Evolutionary conservation across 2,888 invertebrate genomes (phyloP).

Genomic region (Patella ulyssiponensis): DNA sequence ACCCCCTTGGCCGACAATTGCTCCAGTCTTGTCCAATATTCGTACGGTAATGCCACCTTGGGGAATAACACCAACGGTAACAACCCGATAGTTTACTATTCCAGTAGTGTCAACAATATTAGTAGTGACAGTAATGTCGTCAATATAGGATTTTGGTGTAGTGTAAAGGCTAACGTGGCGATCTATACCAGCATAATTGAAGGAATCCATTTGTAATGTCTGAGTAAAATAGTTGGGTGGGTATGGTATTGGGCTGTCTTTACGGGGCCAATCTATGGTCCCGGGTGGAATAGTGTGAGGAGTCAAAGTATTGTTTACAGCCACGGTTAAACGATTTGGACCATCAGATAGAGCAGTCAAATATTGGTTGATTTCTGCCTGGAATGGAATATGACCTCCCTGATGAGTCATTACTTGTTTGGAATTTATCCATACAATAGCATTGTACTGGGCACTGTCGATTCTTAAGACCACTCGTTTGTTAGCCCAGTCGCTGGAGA

Average conservation of each 20-base stretch:
- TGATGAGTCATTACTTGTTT: conserved; percentile 85
- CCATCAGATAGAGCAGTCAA: conserved; percentile 78
- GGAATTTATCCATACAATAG: conserved; percentile 94
- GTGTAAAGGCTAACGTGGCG: conserved; percentile 91
- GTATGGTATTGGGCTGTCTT: conserved; percentile 72
- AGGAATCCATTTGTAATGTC: conserved; percentile 93
- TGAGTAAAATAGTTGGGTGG: conserved; percentile 80
- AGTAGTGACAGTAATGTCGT: conserved; percentile 83
- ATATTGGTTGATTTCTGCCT: conserved; percentile 83
- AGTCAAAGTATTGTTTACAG: conserved; percentile 92
- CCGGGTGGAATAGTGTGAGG: conserved; percentile 94
- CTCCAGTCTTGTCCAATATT: conserved; percentile 52
- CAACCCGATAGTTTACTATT: too few species aligned
- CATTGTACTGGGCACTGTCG: conserved; percentile 92
- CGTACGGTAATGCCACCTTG: conserved; percentile 34
- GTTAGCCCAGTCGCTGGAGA: conserved; percentile 82
- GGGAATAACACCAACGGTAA: too few species aligned
- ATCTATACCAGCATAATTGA: conserved; percentile 98
- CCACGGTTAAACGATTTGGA: conserved; percentile 83
- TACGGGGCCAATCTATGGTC: conserved; percentile 68
- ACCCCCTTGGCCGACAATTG: conserved; percentile 56
- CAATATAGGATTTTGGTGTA: conserved; percentile 86
- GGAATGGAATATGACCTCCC: conserved; percentile 96
- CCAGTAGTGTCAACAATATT: conserved; percentile 74
- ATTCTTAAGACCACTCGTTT: conserved; percentile 86